A percentile compares a stretch with the other conserved stretches of the same genome.
Evolutionary conservation across 1,140 invertebrate genomes (phyloP).

Genomic region (Eueides isabella): DNA sequence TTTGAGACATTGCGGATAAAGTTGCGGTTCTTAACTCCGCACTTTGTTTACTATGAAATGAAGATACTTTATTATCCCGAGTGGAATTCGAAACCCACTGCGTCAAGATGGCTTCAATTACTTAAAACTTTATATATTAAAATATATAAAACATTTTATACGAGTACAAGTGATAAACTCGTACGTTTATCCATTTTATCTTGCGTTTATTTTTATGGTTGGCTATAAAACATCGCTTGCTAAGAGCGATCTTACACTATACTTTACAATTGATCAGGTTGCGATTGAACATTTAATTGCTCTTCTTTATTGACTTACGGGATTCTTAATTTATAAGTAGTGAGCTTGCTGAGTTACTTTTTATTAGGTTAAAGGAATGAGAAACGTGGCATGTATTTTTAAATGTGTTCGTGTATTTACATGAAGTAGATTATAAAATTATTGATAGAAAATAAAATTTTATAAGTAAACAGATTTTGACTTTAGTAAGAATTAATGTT

Average conservation of each 20-base stretch:
- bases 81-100: no score
- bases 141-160: constrained; percentile 1
- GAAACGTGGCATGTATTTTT: not conserved
- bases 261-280: constrained; percentile 12
- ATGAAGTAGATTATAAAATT: no score
- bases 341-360: not conserved
- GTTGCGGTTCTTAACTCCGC: no score
- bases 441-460: no score
- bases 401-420: no score
- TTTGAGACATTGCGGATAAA: no score
- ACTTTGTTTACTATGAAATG: no score
- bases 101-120: not conserved
- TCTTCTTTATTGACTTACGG: constrained; percentile 7
- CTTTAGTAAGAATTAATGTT: no score
- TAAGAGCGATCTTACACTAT: constrained; percentile 12
- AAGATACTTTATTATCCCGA: not conserved
- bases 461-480: no score
- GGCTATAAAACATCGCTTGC: constrained; percentile 19
- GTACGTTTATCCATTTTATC: not conserved
- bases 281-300: constrained; percentile 27
- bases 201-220: constrained; percentile 12
- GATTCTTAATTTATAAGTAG: constrained; percentile 12
- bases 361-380: not conserved
- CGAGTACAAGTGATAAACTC: constrained; percentile 12
- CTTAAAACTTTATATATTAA: not conserved